Conservation (phyloP, 2,797 vertebrate genomes). For the Enteromius unitaeniatus region DNA sequence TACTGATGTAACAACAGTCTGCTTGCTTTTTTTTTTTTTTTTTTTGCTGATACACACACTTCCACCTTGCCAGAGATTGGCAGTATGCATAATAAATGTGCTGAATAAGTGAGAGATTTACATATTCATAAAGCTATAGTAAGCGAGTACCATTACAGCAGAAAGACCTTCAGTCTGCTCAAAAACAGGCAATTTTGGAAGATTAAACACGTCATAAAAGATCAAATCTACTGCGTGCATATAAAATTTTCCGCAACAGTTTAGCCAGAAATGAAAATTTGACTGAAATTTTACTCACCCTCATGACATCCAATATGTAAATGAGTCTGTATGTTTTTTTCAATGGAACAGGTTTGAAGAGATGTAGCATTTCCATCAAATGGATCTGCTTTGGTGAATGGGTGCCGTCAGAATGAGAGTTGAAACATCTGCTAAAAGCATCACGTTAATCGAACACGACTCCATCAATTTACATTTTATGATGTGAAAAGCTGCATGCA, state of each 20-base stretch:
- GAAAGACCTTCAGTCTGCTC: neutral
- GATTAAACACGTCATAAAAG: neutral
- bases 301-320: neutral
- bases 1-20: neutral
- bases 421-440: neutral
- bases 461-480: neutral
- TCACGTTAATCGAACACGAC: neutral
- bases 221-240: neutral
- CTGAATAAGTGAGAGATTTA: conserved; percentile 28
- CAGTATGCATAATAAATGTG: conserved; percentile 39
- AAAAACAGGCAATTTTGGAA: neutral
- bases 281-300: neutral
- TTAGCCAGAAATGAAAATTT: neutral
- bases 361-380: neutral
- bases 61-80: conserved; percentile 19
- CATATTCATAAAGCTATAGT: conserved; percentile 46
- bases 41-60: conserved; percentile 41
- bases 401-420: neutral
- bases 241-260: neutral
- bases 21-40: neutral
- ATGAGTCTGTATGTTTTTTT: neutral
- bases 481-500: neutral
- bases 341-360: neutral
- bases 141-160: conserved; percentile 9
- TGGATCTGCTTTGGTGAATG: neutral